Conservation (phyloP, 2,113 vertebrate species). For the Calidris pugnax region DNA sequence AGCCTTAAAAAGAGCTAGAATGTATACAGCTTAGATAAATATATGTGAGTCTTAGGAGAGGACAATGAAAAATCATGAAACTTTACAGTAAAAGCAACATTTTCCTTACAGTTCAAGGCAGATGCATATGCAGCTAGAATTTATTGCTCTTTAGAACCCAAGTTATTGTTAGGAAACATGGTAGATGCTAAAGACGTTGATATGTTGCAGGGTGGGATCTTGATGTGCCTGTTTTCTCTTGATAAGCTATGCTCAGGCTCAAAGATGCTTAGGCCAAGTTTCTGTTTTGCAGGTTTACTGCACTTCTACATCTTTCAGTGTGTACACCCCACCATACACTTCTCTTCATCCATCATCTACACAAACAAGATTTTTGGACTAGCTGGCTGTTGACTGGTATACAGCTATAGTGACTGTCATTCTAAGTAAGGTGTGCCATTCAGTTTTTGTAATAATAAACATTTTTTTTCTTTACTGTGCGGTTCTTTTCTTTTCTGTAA, state of each 20-base stretch:
- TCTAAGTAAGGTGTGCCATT: background rate
- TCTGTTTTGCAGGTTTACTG: background rate
- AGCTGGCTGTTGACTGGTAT: background rate
- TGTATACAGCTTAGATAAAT: background rate
- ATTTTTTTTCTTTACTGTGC: background rate
- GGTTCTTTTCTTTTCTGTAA: background rate
- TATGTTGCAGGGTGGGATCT: background rate
- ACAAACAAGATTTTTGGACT: background rate
- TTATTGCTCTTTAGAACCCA: background rate
- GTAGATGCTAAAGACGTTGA: background rate
- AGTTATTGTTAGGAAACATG: background rate
- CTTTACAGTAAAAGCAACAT: background rate
- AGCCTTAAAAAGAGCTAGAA: background rate
- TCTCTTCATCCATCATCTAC: background rate
- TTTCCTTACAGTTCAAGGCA: background rate
- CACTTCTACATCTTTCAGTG: background rate
- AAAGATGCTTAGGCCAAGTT: background rate
- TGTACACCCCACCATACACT: background rate
- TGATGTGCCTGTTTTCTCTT: background rate
- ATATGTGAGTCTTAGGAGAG: background rate
- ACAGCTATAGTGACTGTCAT: background rate
- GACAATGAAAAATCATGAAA: background rate
- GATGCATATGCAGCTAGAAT: background rate
- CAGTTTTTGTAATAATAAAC: background rate
- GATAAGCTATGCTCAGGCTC: background rate